Evolutionary conservation across 2,797 vertebrate species (phyloP).

Genomic region (Percopsis omiscomaycus): DNA sequence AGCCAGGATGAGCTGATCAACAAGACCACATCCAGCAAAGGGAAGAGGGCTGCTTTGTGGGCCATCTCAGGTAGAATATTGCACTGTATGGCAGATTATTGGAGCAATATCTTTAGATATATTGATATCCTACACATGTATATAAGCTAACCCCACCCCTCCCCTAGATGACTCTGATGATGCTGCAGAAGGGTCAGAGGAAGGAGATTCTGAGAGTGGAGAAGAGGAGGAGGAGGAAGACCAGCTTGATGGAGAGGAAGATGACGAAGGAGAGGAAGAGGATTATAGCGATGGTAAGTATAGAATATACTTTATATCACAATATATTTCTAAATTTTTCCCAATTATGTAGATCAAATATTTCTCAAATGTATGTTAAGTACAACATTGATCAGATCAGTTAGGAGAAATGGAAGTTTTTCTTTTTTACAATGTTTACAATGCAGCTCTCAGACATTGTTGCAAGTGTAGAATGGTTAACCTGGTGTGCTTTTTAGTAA

Average conservation of each 20-base stretch:
- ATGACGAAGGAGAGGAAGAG: constrained; percentile 72
- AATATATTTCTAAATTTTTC: too few relatives aligned
- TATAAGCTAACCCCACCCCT: neutral
- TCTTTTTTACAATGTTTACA: too few relatives aligned
- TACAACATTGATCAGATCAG: too few relatives aligned
- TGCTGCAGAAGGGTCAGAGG: constrained; percentile 75
- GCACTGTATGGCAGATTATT: neutral
- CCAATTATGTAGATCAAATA: too few relatives aligned
- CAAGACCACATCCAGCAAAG: constrained; percentile 76
- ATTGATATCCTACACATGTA: too few relatives aligned
- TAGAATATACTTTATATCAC: neutral
- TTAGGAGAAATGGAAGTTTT: too few relatives aligned
- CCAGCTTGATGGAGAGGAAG: constrained; percentile 71
- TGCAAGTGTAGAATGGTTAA: too few relatives aligned
- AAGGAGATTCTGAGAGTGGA: constrained; percentile 76
- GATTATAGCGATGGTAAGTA: constrained; percentile 67
- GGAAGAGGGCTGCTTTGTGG: constrained; percentile 67
- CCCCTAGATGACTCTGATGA: constrained; percentile 79
- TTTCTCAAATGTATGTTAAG: too few relatives aligned
- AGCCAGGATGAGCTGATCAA: constrained; percentile 90
- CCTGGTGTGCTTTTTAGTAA: too few relatives aligned
- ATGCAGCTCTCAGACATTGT: too few relatives aligned
- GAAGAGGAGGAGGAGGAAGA: constrained; percentile 64
- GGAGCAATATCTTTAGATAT: neutral
- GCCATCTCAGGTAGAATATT: constrained; percentile 52